Evolutionary conservation across 2,113 vertebrate species (phyloP), one percentile per base, ranked within the genome.

Genomic region (Empidonax traillii): DNA sequence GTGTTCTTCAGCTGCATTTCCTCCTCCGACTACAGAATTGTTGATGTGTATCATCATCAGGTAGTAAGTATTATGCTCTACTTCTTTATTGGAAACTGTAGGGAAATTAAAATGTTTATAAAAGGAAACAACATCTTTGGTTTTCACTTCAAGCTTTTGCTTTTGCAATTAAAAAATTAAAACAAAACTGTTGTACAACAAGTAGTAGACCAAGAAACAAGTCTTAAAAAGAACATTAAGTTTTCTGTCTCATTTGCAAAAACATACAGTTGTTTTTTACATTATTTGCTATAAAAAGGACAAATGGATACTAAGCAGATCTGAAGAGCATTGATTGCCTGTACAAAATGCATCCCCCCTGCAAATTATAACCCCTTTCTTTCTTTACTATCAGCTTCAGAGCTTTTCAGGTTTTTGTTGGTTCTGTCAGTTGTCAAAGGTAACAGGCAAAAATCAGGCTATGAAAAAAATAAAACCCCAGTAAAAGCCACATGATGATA

Each of bases 71-170:
- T 89, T 94, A 25, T 65, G 73, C 33, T 94, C 87, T 52, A 83
- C 20, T 65, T 90, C 96, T 62, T 77, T 68, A 8, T 52, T 13
- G 17, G 94, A 93, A 94, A 73, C n/a, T 25, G 5, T 55, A 23
- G 89, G 91, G 91, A 98, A 85, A 84, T 97, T 90, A 33, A 97
- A 97, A 87, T 97, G 85, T 71, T 92, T 93, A 87, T 94, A 82
- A 73, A 96, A 95, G 75, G 80, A 96, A 63, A 31, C 30, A 77
- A 80, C 58, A 65, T 96, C 90, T 77, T 95, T 85, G 80, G n/a
- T 37, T 88, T 90, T 86, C 84, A 66, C 41, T 90, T 96, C 90
- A 73, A 85, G 43, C 6, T 90, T 56, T 88, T 84, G 91, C 58
- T 94, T 90, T 56, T 63, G 94, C 69, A 97, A 87, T 91, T 93